These are phyloP conservation scores for Zonitis immaculata DNA, from an alignment of 2,888 invertebrate genomes.

Conservation along the genomic window DNA sequence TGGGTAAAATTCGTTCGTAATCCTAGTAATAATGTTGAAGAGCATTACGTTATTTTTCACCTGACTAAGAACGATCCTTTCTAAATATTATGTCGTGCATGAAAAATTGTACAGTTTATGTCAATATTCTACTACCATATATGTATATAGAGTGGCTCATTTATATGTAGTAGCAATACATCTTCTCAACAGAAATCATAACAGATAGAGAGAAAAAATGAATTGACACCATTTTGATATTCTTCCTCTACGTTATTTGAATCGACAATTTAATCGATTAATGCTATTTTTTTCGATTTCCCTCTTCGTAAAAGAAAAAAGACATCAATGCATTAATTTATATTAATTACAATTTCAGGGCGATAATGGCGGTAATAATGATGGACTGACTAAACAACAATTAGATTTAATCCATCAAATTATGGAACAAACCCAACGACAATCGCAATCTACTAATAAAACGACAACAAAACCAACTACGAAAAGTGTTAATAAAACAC, in stretches of 20 bases:
- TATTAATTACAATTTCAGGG: no score
- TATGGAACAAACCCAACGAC: conserved; percentile 67
- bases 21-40: conserved; percentile 24
- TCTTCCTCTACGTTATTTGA: no score
- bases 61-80: conserved; percentile 7
- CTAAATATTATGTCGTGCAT: conserved; percentile 19
- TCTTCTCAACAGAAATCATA: no score
- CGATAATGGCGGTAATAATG: conserved; percentile 54
- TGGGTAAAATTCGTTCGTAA: conserved; percentile 22
- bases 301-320: no score
- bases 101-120: conserved; percentile 6
- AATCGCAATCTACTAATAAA: conserved; percentile 52
- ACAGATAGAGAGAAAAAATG: no score
- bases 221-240: no score
- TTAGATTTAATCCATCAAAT: conserved; percentile 72
- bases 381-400: conserved; percentile 68
- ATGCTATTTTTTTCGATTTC: no score
- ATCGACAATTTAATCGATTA: no score
- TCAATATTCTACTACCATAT: neutral
- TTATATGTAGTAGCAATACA: no score
- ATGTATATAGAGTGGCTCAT: no score
- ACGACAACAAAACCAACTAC: conserved; percentile 35
- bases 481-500: conserved; percentile 36
- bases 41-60: conserved; percentile 20
- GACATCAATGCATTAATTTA: no score